Percentiles rank a stretch among this genome's conserved stretches.
Conservation (phyloP, 2,888 invertebrate species). For the Clusia tigrina region DNA sequence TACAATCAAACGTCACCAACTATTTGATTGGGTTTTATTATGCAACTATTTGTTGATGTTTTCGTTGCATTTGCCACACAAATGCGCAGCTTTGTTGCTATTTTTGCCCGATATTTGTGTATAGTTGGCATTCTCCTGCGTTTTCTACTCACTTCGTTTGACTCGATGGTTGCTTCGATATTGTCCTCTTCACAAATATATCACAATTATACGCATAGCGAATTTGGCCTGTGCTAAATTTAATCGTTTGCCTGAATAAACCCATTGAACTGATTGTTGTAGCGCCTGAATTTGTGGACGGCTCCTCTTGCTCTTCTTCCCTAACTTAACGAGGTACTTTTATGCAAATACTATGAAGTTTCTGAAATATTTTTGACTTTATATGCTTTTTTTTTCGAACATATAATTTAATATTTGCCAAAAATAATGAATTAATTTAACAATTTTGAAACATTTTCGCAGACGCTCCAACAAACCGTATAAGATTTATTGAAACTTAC, state of each 20-base stretch:
- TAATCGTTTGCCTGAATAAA: not conserved
- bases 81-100: constrained; percentile 13
- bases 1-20: constrained; percentile 3
- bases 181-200: constrained; percentile 40
- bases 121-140: not conserved
- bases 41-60: constrained; percentile 43
- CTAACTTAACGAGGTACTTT: too few species aligned
- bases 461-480: too few species aligned
- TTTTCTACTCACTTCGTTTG: constrained; percentile 47
- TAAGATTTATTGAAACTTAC: too few species aligned
- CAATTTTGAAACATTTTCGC: too few species aligned
- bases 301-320: too few species aligned
- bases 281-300: not conserved
- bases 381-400: not conserved
- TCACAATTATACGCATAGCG: constrained; percentile 40
- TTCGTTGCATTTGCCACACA: not conserved
- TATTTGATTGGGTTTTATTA: constrained; percentile 38
- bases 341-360: not conserved
- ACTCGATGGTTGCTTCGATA: constrained; percentile 47
- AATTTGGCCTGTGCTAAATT: not conserved
- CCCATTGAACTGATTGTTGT: not conserved
- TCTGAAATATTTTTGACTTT: not conserved
- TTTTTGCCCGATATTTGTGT: constrained; percentile 14
- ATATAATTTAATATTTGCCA: too few species aligned
- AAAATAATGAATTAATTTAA: too few species aligned